Conservation (phyloP, 2,888 invertebrate genomes). For the Pachliopta kotzebuea region DNA sequence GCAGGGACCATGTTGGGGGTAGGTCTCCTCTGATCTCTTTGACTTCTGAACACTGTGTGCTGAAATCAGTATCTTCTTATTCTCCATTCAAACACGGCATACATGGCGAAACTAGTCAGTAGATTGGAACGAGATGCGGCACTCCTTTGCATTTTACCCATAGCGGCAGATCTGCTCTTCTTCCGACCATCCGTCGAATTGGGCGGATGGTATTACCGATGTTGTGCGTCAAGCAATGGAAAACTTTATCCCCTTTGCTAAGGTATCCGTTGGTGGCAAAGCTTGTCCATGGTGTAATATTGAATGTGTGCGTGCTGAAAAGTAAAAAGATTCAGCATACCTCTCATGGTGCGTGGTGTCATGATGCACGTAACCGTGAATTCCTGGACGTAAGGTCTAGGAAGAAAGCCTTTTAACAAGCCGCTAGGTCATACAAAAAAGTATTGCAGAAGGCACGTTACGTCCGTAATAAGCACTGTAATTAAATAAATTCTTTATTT, state of each 20-base stretch:
- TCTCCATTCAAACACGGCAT: too few relatives aligned
- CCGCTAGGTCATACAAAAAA: neutral
- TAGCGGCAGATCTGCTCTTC: neutral
- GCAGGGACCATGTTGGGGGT: too few relatives aligned
- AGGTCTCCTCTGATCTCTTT: too few relatives aligned
- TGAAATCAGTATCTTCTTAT: too few relatives aligned
- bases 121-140: neutral
- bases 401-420: neutral
- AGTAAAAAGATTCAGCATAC: neutral
- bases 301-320: neutral
- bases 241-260: neutral
- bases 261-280: neutral
- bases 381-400: neutral
- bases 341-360: neutral
- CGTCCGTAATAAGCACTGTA: too few relatives aligned
- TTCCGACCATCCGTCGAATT: neutral
- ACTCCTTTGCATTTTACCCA: neutral
- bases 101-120: neutral
- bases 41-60: too few relatives aligned
- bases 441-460: too few relatives aligned
- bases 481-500: too few relatives aligned
- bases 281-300: neutral
- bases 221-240: neutral
- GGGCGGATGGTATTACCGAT: neutral
- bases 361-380: neutral